Base-by-base conservation (phyloP, 2,888 invertebrate genomes). In the Pandemis corylana region DNA sequence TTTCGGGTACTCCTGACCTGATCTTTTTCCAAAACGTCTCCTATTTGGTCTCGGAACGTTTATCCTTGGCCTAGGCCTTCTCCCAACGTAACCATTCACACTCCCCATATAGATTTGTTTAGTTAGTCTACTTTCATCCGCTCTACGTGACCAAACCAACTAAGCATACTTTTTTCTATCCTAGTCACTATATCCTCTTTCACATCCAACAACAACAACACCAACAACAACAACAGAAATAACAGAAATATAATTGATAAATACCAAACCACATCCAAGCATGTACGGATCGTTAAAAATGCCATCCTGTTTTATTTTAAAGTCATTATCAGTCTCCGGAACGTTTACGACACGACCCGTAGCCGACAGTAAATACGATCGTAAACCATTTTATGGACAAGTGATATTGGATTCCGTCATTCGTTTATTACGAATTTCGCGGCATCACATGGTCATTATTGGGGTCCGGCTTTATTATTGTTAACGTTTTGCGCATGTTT, bases 371-470 rank as follows among this genome's bases (percentile, higher is more conserved):
- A 85, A 87, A 87, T 83, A 77, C n/a, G 62, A 28, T 78, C 83
- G 78, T 86, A 83, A 87, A 83, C 76, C 68, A 77, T 81, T 84
- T 81, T 82, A 83, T 84, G 79, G 75, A 80, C 78, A 78, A 83
- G 79, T 80, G 79, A 80, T 84, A 82, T 84, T 83, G 81, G 80
- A 79, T 77, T 78, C 77, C 78, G 77, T 78, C 77, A 76, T 76
- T 66, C 71, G 68, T 76, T 72, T 61, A 76, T 76, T 65, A 66
- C 68, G 68, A 72, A 72, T 61, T 75, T 66, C 61, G 64, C n/a
- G 74, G 65, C 74, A 74, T 74, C 74, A 69, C 67, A 20, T 75
- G 69, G 70, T 75, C 70, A 70, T 70, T 70, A 75, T 70, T 67
- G 66, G 36, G 28, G 70, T 41, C 68, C 13, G 49, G 15, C 41